These are phyloP conservation scores for Neoarius graeffei DNA, from an alignment of 2,113 vertebrate genomes.

Conservation along the genomic window DNA sequence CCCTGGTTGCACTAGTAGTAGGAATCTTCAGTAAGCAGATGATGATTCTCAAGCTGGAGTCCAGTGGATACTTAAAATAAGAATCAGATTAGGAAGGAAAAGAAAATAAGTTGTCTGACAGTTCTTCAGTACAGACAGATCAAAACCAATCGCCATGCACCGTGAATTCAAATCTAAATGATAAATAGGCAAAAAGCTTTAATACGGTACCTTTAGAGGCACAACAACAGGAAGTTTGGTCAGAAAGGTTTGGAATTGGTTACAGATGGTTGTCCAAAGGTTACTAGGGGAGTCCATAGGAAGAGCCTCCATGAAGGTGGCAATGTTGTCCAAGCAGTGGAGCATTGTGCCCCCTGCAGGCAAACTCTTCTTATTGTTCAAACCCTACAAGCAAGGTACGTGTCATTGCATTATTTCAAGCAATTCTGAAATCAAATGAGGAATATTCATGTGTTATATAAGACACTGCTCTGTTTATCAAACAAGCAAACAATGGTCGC, in stretches of 20 bases:
- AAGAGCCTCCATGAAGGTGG: constrained; percentile 96
- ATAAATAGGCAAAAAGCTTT: constrained; percentile 31
- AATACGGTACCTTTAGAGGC: constrained; percentile 94
- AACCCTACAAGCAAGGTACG: constrained; percentile 74
- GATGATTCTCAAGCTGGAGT: constrained; percentile 96
- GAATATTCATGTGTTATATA: not conserved
- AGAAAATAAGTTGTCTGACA: too few species aligned
- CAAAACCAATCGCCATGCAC: not conserved
- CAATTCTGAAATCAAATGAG: not conserved
- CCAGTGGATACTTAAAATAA: constrained; percentile 86
- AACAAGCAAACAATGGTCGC: not conserved
- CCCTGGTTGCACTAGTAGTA: constrained; percentile 89
- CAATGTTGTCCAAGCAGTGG: constrained; percentile 96
- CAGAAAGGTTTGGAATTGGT: constrained; percentile 98
- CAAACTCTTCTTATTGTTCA: constrained; percentile 97
- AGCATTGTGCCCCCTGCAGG: constrained; percentile 96
- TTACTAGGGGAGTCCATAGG: constrained; percentile 98
- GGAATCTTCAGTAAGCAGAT: constrained; percentile 98
- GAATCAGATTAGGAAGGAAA: not conserved
- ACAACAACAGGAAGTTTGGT: constrained; percentile 93
- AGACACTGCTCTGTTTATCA: not conserved
- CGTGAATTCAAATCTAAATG: not conserved
- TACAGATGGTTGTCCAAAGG: constrained; percentile 97
- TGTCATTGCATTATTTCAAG: not conserved
- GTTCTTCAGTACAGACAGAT: too few species aligned